Percentiles rank a stretch among this genome's conserved stretches.
phyloP scores from a whole-genome alignment of 2,888 invertebrate genomes.

The Drosophila koepferae region DNA sequence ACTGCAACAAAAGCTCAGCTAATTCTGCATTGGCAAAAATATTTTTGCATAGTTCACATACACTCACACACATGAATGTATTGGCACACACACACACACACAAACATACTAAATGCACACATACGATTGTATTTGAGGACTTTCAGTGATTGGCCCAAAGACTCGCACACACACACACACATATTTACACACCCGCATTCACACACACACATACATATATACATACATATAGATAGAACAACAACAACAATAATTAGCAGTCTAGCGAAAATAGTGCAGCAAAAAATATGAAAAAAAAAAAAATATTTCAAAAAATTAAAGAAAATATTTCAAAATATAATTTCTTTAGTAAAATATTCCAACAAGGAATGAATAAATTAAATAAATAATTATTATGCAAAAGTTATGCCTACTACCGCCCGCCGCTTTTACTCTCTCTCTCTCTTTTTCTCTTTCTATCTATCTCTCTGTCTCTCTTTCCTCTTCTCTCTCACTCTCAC shows the following conservation, averaged over 20 bases:
- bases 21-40: conserved; percentile 68
- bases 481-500: conserved; percentile 48
- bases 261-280: conserved; percentile 65
- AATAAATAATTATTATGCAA: conserved; percentile 58
- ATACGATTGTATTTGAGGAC: conserved; percentile 14
- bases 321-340: neutral
- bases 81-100: conserved; percentile 43
- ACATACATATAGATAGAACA: conserved; percentile 21
- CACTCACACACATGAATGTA: conserved; percentile 16
- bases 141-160: conserved; percentile 26
- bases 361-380: conserved; percentile 13
- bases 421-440: conserved; percentile 73
- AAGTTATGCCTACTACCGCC: conserved; percentile 80
- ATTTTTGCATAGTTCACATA: conserved; percentile 72
- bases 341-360: conserved; percentile 3
- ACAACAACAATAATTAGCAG: conserved; percentile 60
- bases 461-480: conserved; percentile 46
- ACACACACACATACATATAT: conserved; percentile 1
- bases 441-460: conserved; percentile 52
- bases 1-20: conserved; percentile 55
- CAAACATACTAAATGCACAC: conserved; percentile 1
- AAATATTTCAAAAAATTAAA: neutral
- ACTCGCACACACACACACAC: conserved; percentile 2
- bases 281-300: conserved; percentile 34
- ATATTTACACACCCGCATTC: neutral